Evolutionary conservation across 35 echinoderm and acorn worm genomes (phyloP).

Genomic region (Nesometra sesokonis): DNA sequence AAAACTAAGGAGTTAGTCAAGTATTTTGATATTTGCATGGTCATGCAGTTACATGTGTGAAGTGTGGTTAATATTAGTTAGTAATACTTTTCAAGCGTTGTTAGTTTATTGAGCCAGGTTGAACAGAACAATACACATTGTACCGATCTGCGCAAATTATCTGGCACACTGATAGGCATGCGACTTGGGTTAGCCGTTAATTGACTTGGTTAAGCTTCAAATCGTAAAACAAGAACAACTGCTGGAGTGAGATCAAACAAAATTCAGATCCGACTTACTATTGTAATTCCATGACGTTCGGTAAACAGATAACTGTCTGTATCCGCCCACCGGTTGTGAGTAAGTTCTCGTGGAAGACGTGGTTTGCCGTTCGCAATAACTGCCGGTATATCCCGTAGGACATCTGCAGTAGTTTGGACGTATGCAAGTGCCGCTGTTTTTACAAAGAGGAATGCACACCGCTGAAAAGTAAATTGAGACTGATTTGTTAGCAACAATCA

Average conservation of each 20-base stretch:
- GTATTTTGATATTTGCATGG: not conserved
- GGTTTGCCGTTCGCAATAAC: not conserved
- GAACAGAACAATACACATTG: not conserved
- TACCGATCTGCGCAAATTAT: not conserved
- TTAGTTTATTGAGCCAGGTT: not conserved
- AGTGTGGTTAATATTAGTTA: not conserved
- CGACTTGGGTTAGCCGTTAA: not conserved
- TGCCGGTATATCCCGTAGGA: not conserved
- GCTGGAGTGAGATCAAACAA: not conserved
- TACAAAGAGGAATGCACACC: not conserved
- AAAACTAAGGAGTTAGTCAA: not conserved
- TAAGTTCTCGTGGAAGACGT: not conserved
- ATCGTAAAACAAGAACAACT: not conserved
- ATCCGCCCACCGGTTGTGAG: not conserved
- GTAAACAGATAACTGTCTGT: not conserved
- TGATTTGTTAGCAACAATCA: not conserved
- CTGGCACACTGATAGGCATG: not conserved
- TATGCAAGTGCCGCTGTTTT: not conserved
- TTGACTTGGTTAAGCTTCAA: not conserved
- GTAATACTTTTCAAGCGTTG: not conserved
- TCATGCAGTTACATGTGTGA: not conserved
- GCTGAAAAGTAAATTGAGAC: not conserved
- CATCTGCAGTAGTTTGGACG: not conserved
- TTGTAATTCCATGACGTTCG: not conserved
- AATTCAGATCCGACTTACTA: not conserved